Percentiles rank a stretch among this genome's conserved stretches.
phyloP scores from a whole-genome alignment of 2,888 invertebrate genomes.

The Heliothis peltigera region DNA sequence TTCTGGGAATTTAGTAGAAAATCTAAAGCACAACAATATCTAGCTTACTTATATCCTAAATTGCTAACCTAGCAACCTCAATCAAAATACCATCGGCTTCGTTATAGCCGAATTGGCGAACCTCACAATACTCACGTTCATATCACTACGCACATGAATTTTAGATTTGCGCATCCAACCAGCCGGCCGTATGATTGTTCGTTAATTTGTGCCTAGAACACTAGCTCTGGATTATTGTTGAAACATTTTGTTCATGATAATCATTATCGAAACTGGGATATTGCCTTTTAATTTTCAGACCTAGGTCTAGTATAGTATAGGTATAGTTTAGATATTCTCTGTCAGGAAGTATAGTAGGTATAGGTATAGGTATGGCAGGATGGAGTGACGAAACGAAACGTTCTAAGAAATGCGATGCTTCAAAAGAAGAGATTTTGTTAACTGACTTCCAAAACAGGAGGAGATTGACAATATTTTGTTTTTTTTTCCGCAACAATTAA shows the following conservation, averaged over 20 bases:
- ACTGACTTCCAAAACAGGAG: too few relatives aligned
- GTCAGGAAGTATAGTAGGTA: too few relatives aligned
- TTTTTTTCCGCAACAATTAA: too few relatives aligned
- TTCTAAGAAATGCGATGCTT: too few relatives aligned
- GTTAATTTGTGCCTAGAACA: constrained; percentile 41
- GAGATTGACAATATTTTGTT: too few relatives aligned
- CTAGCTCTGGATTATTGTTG: neutral
- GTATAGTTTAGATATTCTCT: too few relatives aligned
- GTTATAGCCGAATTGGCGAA: constrained; percentile 70
- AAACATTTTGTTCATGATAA: constrained; percentile 1
- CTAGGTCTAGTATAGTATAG: too few relatives aligned
- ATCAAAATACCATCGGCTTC: constrained; percentile 46
- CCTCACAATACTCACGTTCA: constrained; percentile 63
- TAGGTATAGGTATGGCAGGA: too few relatives aligned
- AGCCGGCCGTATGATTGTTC: constrained; percentile 48
- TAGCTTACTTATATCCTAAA: neutral
- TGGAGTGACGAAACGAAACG: too few relatives aligned
- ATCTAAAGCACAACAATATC: too few relatives aligned
- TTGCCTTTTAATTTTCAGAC: neutral
- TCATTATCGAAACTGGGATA: neutral
- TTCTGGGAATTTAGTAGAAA: too few relatives aligned
- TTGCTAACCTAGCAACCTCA: constrained; percentile 30
- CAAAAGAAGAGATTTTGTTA: too few relatives aligned
- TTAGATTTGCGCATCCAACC: constrained; percentile 65
- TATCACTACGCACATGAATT: constrained; percentile 70